These are phyloP conservation scores for Ridgeia piscesae DNA, from an alignment of 1,140 invertebrate species.

Conservation along the genomic window DNA sequence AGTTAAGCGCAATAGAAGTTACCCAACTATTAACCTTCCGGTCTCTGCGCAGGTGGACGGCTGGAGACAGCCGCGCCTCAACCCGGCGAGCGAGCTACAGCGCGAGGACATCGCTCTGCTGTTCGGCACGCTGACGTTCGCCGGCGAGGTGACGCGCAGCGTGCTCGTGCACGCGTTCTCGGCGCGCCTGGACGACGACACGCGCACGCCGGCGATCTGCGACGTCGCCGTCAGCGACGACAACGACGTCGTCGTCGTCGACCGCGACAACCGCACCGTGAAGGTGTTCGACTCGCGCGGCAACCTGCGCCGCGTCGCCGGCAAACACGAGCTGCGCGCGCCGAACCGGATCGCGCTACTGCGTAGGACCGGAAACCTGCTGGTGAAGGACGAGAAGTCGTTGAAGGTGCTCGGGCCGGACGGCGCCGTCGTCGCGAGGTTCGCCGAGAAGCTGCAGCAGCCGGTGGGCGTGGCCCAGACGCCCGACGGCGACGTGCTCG, in stretches of 20 bases:
- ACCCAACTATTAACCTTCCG: too few species aligned
- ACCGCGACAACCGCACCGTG: constrained; percentile 27
- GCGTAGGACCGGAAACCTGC: constrained; percentile 15
- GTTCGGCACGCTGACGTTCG: constrained; percentile 32
- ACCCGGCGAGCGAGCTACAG: constrained; percentile 19
- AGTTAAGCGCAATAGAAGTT: too few species aligned
- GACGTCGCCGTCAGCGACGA: constrained; percentile 19
- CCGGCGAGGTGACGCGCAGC: constrained; percentile 23
- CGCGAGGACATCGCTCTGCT: constrained; percentile 12
- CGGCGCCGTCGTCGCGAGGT: constrained; percentile 20
- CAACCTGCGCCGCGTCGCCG: constrained; percentile 6
- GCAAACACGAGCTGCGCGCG: constrained; percentile 21
- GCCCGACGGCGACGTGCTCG: constrained; percentile 25
- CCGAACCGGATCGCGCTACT: constrained; percentile 26
- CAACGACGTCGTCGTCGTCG: constrained; percentile 26
- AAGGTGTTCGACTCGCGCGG: constrained; percentile 30
- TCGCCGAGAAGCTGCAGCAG: constrained; percentile 25
- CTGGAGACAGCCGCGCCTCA: constrained; percentile 28
- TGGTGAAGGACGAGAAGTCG: constrained; percentile 30
- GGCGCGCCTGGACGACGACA: constrained; percentile 20
- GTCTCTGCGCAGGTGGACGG: background rate
- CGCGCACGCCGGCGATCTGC: constrained; percentile 27
- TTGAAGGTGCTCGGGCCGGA: constrained; percentile 23
- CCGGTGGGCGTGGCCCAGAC: constrained; percentile 27
- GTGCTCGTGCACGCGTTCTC: constrained; percentile 23